Evolutionary conservation across 2,888 invertebrate genomes (phyloP), one percentile per base, ranked within the genome.

Genomic region (Clusia tigrina): DNA sequence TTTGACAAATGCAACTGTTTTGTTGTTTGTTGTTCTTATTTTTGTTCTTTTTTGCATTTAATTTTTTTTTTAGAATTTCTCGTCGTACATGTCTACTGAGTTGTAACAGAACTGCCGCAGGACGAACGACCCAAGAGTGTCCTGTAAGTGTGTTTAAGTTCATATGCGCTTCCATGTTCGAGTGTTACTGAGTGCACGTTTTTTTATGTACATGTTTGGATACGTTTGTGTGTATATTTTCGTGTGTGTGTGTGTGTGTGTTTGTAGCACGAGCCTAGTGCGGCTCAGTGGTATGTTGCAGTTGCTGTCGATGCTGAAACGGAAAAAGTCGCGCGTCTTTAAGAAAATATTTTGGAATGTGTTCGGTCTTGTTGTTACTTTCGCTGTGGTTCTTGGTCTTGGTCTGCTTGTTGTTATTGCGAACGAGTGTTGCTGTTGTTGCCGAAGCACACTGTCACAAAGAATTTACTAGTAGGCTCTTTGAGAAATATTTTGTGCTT

Each of bases 1-100:
- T 15, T 23, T 23, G 56, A 56, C 42, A 37, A 23, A 56, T 42
- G 23, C 56, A 26, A 57, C 57, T 52, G 42, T 12, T 42, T n/a
- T 42, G 10, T 42, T 17, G 48, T 2, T 22, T 48, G 48, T 48
- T 48, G 32, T 42, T 9, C n/a, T 17, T n/a, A 17, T n/a, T 15
- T n/a, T 42, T 17, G 42, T n/a, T 42, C 42, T 15, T 42, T 6
- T 42, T 9, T n/a, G 9, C n/a, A 17, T 42, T n/a, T n/a, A 3
- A 15, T 48, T n/a, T 48, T 22, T 20, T 48, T 15, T 48, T 18
- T 22, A 20, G 48, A 18, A 2, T 48, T 3, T 48, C n/a, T 22
- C 12, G 32, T 32, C 12, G 6, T 32, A 32, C 12, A 32, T 32
- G 10, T 10, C 42, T n/a, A 42, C 42, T 42, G 42, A 42, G n/a